Evolutionary conservation across 2,888 invertebrate genomes (phyloP), one percentile per base, ranked within the genome.

Genomic region (Stenurella melanura): DNA sequence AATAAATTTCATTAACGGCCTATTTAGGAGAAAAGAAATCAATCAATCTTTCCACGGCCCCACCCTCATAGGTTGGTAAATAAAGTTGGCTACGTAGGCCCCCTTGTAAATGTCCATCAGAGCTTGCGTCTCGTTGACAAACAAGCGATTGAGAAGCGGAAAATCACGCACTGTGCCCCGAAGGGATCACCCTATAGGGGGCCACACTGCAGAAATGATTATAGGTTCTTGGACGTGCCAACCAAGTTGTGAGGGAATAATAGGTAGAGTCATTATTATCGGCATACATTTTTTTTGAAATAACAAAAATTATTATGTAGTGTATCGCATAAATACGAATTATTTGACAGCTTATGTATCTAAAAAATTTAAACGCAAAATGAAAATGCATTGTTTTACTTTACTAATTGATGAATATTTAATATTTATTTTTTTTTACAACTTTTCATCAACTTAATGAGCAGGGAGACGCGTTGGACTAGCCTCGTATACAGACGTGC

Each of bases 141-240:
- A 87, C 87, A 87, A 87, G 86, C 85, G 86, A 86, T 85, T 85
- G 86, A 86, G 82, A 86, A 84, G 86, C 86, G 85, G 86, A 87
- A 87, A 87, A 87, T 87, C 86, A 84, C 82, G 84, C 85, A 78
- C 76, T 74, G 78, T 78, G 80, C 84, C 83, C 81, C 75, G 76
- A 83, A 82, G 78, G 79, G 81, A 80, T 80, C 76, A 70, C 78
- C 79, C 83, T 79, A 73, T 77, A 77, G 82, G 81, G 80, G 80
- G 74, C 78, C 73, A 76, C 77, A 78, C 76, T 78, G 77, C 73
- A 73, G 78, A 73, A 80, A 76, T 79, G 79, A 78, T 82, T 79
- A 79, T 79, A 78, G 63, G 74, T 69, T 72, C 57, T 68, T 69
- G 75, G 73, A 71, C 72, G 70, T 26, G 12, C 7, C 38, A 7